These are phyloP conservation scores for Tineola bisselliella DNA, from an alignment of 2,888 invertebrate species.

Conservation along the genomic window DNA sequence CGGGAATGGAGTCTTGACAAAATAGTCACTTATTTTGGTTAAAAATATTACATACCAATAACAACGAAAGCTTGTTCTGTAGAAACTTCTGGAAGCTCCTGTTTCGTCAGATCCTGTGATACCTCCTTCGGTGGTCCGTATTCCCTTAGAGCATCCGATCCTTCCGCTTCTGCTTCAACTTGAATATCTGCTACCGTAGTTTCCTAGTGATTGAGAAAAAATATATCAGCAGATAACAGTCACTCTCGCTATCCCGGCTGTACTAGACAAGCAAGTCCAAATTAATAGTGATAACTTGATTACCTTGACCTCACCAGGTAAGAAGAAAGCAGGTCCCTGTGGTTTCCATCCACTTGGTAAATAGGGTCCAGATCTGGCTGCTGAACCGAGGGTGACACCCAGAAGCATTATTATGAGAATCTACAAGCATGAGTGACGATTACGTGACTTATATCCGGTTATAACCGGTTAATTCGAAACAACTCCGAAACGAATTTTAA, in stretches of 20 bases:
- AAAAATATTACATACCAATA: conserved; percentile 17
- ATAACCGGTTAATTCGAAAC: too few species aligned
- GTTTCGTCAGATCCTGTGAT: conserved; percentile 31
- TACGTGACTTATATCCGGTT: too few species aligned
- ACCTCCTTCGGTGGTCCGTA: conserved; percentile 56
- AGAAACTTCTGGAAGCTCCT: conserved; percentile 39
- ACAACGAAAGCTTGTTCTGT: conserved; percentile 38
- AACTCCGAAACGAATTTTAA: too few species aligned
- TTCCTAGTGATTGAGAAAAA: background rate
- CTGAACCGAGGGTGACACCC: conserved; percentile 29
- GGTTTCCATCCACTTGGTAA: conserved; percentile 57
- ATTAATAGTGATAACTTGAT: background rate
- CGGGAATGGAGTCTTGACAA: too few species aligned
- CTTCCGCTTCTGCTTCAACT: conserved; percentile 49
- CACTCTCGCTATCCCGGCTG: too few species aligned
- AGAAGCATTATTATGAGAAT: conserved; percentile 23
- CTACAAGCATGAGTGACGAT: background rate
- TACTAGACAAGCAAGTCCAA: background rate
- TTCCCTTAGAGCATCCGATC: conserved; percentile 56
- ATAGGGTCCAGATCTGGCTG: conserved; percentile 50
- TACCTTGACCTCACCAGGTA: conserved; percentile 47
- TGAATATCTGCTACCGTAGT: background rate
- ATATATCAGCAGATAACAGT: background rate
- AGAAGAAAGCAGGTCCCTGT: conserved; percentile 44
- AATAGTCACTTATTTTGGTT: too few species aligned